A percentile compares a stretch with the other conserved stretches of the same genome.
phyloP scores from a whole-genome alignment of 2,113 vertebrate species.

The Opisthocomus hoazin region DNA sequence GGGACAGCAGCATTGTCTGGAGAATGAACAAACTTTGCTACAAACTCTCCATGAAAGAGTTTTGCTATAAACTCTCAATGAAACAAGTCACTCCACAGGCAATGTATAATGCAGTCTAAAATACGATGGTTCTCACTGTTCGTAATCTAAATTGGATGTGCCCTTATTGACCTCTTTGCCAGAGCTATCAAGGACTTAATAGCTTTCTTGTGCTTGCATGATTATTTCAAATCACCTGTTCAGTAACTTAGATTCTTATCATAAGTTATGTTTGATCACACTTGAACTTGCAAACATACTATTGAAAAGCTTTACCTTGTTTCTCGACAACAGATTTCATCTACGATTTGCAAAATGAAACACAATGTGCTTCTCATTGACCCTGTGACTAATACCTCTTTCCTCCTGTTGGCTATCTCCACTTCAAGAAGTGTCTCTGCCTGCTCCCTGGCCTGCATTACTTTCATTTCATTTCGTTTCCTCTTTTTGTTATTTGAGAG shows the following conservation, averaged over 20 bases:
- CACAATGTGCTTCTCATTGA: background rate
- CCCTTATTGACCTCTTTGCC: background rate
- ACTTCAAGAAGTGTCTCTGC: background rate
- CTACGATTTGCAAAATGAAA: background rate
- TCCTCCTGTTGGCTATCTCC: rapidly evolving
- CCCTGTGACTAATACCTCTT: background rate
- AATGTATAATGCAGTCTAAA: background rate
- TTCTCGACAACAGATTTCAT: background rate
- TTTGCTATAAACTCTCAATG: background rate
- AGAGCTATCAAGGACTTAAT: background rate
- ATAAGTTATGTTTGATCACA: background rate
- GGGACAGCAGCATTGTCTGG: background rate
- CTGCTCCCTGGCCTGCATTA: background rate
- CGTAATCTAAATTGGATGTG: background rate
- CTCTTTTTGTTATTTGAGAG: background rate
- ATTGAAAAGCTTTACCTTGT: background rate
- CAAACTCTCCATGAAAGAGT: no score
- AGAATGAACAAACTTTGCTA: background rate
- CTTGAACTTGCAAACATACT: background rate
- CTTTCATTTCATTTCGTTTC: background rate
- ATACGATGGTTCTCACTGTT: background rate
- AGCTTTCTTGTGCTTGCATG: background rate
- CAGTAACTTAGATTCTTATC: background rate
- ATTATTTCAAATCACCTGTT: slow-evolving; percentile 18
- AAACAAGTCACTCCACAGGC: background rate